Evolutionary conservation across 2,797 vertebrate species (phyloP), one percentile per base, ranked within the genome.

Genomic region (Enteromius argenteus): DNA sequence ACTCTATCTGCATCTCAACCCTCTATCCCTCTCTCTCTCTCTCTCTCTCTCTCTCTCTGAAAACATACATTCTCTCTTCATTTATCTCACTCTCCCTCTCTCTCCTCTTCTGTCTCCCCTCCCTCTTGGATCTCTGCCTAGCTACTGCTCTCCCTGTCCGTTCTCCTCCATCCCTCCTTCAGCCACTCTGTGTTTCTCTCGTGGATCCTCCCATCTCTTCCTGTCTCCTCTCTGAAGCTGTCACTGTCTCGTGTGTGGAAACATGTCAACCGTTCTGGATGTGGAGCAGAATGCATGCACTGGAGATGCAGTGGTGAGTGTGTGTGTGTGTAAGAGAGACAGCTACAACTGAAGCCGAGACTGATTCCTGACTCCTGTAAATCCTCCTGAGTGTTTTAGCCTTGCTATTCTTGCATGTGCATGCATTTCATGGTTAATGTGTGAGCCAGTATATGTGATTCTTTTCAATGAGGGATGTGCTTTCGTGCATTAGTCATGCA

Each of bases 231-330:
- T 79, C 85, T 85, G 75, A 77, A 81, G 32, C 68, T 73, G 67
- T 91, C 92, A 92, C 71, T 69, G 53, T 92, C 89, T 93, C 87
- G 91, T 89, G 88, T 88, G 89, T 92, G 93, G 92, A 92, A 93
- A 93, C 92, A 96, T 96, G 95, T 94, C 94, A 91, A 92, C 94
- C 89, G 87, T 95, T 92, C 91, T 96, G 92, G 95, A 96, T 88
- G 93, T 96, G 93, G 94, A 95, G 90, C 95, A 94, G 91, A 94
- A 95, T 90, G 92, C 93, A 86, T 94, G 91, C 92, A 92, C 91
- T 91, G 94, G 92, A 89, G 93, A 93, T 88, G 95, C 89, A 91
- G 92, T 92, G 95, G 95, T 96, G 94, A 96, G 95, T 96, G 74
- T 58, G 71, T 58, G 39, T 69, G 42, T 71, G 67, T 75, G 69